Base-by-base conservation (phyloP, 2,888 invertebrate genomes). In the Xestia c-nigrum region DNA sequence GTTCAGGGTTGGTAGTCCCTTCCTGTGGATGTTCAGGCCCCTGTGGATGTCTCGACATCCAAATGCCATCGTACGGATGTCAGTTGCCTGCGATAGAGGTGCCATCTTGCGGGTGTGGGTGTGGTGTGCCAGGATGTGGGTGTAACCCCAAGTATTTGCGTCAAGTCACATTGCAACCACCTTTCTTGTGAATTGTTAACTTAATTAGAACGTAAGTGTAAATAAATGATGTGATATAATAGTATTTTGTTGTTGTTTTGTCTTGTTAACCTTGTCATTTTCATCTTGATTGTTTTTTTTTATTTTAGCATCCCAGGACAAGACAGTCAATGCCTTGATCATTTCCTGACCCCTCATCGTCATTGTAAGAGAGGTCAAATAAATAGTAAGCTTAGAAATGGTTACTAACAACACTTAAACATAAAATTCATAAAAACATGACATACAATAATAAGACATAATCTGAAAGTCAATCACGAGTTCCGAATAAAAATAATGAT, bases 131-230 rank as follows among this genome's bases (percentile, higher is more conserved):
- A 1, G 75, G 68, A 0, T 84, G 84, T 59, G 85, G 78, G 9
- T 84, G 84, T 31, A 73, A 55, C 61, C 61, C 81, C 0, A 74
- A 80, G 46, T 93, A 93, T 85, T 88, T 95, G 61, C 89, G 94
- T 14, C 93, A 95, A 82, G 89, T 94, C 0, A 90, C 91, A n/a
- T 80, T 94, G 10, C 94, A 91, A 46, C 95, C 95, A 0, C 95
- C 95, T 0, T 95, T 91, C 86, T 89, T 94, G 90, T 94, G 83
- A 76, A 46, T 47, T 74, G 10, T 65, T 73, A 21, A 47, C 67
- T 50, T 61, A n/a, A 24, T 55, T 46, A 19, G 19, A 9, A 38
- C 5, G 9, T 50, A 2, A 47, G 47, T 72, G 65, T 74, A 67
- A 77, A 78, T 81, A 76, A 76, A 74, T 74, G 12, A 71, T 67